These are phyloP conservation scores for Sphinx pinastri DNA, from an alignment of 2,888 invertebrate species.

Conservation along the genomic window DNA sequence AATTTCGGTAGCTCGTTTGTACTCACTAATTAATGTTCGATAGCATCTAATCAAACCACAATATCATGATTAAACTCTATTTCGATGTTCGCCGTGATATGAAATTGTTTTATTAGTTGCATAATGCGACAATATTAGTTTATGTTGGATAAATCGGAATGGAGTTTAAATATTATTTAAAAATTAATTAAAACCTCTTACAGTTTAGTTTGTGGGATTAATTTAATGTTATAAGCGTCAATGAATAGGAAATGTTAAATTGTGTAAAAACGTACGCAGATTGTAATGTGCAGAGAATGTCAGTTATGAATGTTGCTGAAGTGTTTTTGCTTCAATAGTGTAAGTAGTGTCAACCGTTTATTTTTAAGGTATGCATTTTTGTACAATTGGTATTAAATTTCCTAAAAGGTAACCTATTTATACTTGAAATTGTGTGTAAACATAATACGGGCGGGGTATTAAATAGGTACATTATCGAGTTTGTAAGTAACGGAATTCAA, in stretches of 20 bases:
- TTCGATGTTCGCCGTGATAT: constrained; percentile 44
- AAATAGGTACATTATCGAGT: too few species aligned
- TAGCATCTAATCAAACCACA: constrained; percentile 48
- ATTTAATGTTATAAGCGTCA: background rate
- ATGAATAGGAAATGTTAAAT: background rate
- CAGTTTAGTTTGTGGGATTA: background rate
- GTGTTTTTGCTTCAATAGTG: too few species aligned
- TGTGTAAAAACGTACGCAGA: background rate
- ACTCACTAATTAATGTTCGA: constrained; percentile 53
- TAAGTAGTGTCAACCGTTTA: too few species aligned
- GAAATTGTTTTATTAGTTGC: constrained; percentile 33
- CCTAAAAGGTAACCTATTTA: too few species aligned
- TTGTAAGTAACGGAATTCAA: too few species aligned
- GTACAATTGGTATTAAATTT: too few species aligned
- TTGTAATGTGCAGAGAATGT: background rate
- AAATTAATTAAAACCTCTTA: background rate
- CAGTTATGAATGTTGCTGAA: background rate
- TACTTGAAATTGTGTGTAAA: too few species aligned
- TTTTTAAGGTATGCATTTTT: too few species aligned
- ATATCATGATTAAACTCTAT: constrained; percentile 51
- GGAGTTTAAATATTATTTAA: background rate
- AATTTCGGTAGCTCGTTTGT: constrained; percentile 58
- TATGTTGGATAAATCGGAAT: background rate
- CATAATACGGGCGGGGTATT: too few species aligned
- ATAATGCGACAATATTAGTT: constrained; percentile 35